Evolutionary conservation across 2,113 vertebrate species (phyloP), one percentile per base, ranked within the genome.

Genomic region (Catharus bicknelli): DNA sequence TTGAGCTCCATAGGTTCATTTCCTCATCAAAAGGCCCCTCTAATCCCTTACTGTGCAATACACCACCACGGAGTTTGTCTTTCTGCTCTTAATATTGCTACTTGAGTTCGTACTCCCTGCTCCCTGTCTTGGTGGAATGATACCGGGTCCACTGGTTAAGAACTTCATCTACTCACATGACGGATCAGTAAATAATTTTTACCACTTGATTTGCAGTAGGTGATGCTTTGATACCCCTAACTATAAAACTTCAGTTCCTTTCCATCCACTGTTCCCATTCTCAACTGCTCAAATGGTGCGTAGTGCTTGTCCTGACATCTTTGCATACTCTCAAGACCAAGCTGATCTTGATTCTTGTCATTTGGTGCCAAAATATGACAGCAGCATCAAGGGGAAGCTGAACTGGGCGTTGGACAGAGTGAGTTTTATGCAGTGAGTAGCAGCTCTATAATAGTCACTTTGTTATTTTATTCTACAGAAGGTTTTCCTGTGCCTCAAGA

Each of bases 351-450:
- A 32, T 77, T 90, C 48, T 67, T 88, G 38, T 27, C 79, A 83
- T 85, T 86, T 8, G 4, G 20, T 90, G 76, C 80, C 86, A 90
- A 93, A 91, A 74, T 74, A 63, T 23, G 48, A 70, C 48, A 63
- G 61, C 61, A 78, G 7, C 26, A 48, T 81, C 67, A 62, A 89
- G n/a, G 21, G 40, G 26, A 90, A 93, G 47, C 58, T 93, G 69
- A 82, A 83, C 26, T 45, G 17, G 64, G 14, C n/a, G 75, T n/a
- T 0, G 4, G 32, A 86, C 23, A 58, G 43, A 88, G 47, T 29
- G 74, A 51, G 18, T 77, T 70, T 62, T 88, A 66, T 81, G 12
- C 17, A 58, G 32, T 23, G 42, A 83, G 13, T 62, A 50, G 32
- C 17, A 0, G 0, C 50, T 80, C 22, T 29, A 80, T 45, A 90